Conservation (phyloP, 1,140 invertebrate species). For the Brachionus calyciflorus region DNA sequence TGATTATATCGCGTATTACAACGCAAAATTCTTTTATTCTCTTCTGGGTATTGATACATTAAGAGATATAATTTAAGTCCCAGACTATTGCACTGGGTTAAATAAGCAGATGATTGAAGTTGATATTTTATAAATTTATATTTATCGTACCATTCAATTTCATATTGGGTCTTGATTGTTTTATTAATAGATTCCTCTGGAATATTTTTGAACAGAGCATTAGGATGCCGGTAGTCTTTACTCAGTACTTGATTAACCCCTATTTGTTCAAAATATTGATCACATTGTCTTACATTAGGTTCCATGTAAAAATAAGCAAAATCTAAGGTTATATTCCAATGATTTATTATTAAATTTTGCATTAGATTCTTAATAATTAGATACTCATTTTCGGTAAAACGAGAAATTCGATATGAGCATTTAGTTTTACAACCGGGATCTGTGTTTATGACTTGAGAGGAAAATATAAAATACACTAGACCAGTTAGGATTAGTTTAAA, state of each 20-base stretch:
- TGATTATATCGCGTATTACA: constrained; percentile 36
- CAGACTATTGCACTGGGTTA: constrained; percentile 23
- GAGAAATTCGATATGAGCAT: constrained; percentile 36
- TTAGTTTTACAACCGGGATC: background rate
- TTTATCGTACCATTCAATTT: constrained; percentile 37
- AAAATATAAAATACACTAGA: too few relatives aligned
- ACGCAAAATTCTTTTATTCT: constrained; percentile 17
- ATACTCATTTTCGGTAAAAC: background rate
- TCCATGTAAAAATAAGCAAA: constrained; percentile 44
- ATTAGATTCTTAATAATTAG: constrained; percentile 27
- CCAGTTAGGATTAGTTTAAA: too few relatives aligned
- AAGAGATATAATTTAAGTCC: constrained; percentile 35
- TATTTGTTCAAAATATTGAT: constrained; percentile 34
- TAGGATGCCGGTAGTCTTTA: constrained; percentile 35
- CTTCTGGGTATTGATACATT: constrained; percentile 8
- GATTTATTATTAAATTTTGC: constrained; percentile 14
- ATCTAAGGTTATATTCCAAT: constrained; percentile 42
- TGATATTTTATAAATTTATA: constrained; percentile 37
- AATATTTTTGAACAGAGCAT: constrained; percentile 43
- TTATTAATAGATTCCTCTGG: constrained; percentile 2
- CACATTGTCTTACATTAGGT: constrained; percentile 12
- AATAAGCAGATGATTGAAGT: constrained; percentile 22
- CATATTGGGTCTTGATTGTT: constrained; percentile 24
- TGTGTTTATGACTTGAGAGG: too few relatives aligned
- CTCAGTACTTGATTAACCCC: constrained; percentile 7